Evolutionary conservation across 2,797 vertebrate species (phyloP).

Genomic region (Geotrypetes seraphini): DNA sequence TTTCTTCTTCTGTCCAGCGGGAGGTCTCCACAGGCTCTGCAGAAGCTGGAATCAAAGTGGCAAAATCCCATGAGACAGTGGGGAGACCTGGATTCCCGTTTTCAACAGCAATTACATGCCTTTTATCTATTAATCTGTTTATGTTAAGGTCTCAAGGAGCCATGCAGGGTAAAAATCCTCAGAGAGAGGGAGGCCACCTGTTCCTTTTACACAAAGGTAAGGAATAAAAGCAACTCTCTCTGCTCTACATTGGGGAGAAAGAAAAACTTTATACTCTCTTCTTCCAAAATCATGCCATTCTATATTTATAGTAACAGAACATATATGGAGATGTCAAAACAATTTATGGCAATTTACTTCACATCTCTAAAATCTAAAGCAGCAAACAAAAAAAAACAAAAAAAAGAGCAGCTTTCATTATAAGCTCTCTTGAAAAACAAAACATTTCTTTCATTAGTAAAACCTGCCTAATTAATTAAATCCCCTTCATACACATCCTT

Average conservation of each 20-base stretch:
- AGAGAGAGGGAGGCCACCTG: conserved; percentile 35
- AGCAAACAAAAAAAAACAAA: too few species aligned
- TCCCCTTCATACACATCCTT: too few species aligned
- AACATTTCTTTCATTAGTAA: too few species aligned
- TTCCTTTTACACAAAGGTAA: conserved; percentile 35
- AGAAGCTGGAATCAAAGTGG: conserved; percentile 65
- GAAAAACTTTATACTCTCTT: conserved; percentile 22
- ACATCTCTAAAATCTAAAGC: too few species aligned
- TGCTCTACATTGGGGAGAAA: neutral
- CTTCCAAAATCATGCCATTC: too few species aligned
- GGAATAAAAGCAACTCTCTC: neutral
- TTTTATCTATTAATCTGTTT: conserved; percentile 63
- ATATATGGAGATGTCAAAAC: too few species aligned
- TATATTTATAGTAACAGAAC: too few species aligned
- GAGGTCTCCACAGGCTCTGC: conserved; percentile 92
- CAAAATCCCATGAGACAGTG: conserved; percentile 37
- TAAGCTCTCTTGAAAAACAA: too few species aligned
- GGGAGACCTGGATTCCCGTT: conserved; percentile 26
- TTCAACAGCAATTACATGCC: conserved; percentile 36
- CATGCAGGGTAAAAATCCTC: conserved; percentile 22
- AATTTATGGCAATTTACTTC: too few species aligned
- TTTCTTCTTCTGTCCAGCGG: conserved; percentile 98
- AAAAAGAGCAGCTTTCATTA: too few species aligned
- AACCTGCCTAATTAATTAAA: too few species aligned
- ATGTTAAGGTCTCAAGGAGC: conserved; percentile 49